Evolutionary conservation across 2,113 vertebrate species (phyloP), one percentile per base, ranked within the genome.

Genomic region (Holacanthus passer): DNA sequence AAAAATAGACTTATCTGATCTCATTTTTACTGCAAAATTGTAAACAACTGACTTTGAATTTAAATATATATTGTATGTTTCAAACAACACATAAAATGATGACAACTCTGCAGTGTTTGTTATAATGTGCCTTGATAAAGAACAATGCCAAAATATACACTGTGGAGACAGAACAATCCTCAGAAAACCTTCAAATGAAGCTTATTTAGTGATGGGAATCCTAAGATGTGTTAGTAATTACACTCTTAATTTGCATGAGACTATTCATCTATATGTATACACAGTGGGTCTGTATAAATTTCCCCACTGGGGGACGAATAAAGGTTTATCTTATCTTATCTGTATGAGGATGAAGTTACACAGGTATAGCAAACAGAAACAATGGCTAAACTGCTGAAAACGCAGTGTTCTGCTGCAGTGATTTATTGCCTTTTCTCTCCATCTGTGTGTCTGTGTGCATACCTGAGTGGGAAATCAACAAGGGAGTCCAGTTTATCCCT

Each of bases 401-500:
- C 5, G 10, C 0, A 77, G 16, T 35, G 53, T 58, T 8, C 6
- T 69, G 60, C 63, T 50, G 35, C 50, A n/a, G 48, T 32, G 56
- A 75, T 58, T 32, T 71, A 65, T 52, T 45, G 35, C 14, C 4
- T 35, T 41, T 29, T 13, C 5, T 39, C 0, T 60, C 9, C 35
- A 9, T 47, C 48, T 16, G 69, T 65, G 8, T 58, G 31, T 53
- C 20, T 17, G 41, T 43, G 31, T 59, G 27, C 41, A 20, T 75
- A 93, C 92, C 84, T 88, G 64, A 93, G 91, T 8, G 98, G 98
- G 85, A 99, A 99, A 85, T 97, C 98, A 83, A 99, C 98, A 82
- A 99, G 94, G 0, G 98, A 99, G 94, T 99, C 98, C 92, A 99
- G 91, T 82, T 99, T 99, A 92, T 99, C 98, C 88, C 98, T 97